Evolutionary conservation across 1,140 invertebrate genomes (phyloP), one percentile per base, ranked within the genome.

Genomic region (Aphelinus certus): DNA sequence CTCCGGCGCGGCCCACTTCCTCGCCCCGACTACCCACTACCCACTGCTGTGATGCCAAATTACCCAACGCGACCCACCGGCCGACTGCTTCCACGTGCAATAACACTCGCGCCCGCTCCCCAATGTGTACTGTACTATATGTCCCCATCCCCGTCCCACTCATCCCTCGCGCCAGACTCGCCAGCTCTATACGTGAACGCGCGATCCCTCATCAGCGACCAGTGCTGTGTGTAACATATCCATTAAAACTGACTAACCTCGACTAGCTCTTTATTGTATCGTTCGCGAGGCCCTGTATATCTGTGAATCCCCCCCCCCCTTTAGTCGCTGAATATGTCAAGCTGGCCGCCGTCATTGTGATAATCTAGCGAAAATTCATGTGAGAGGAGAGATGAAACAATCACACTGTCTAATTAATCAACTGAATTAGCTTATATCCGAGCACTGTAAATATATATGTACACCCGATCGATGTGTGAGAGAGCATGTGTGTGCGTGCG

Each of bases 21-120:
- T 78, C 74, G 76, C 79, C 72, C 80, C 81, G 81, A 85, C 79
- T 84, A 84, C 79, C 79, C 76, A 26, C 75, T 83, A 84, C 73
- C 64, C 82, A 51, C 68, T 84, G 80, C 86, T 83, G 83, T 87
- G 85, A 88, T 87, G 84, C 84, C 85, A 86, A 85, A 87, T 26
- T 26, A 26, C 26, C 26, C 26, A 26, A 26, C 26, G 26, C 26
- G 26, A 26, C 26, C 26, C 26, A 26, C 26, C 26, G 26, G 26
- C 26, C 26, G 26, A 26, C 26, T 26, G 26, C 26, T 26, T 26
- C 26, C 26, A 26, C 26, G 26, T 26, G 26, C 26, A 26, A 26
- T 26, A 26, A 26, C 26, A 26, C 26, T 26, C 26, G 26, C 26
- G 26, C 26, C 26, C 26, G 26, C 26, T 0, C 26, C 26, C 26